Evolutionary conservation across 2,797 vertebrate species (phyloP).

Genomic region (Aeoliscus strigatus): DNA sequence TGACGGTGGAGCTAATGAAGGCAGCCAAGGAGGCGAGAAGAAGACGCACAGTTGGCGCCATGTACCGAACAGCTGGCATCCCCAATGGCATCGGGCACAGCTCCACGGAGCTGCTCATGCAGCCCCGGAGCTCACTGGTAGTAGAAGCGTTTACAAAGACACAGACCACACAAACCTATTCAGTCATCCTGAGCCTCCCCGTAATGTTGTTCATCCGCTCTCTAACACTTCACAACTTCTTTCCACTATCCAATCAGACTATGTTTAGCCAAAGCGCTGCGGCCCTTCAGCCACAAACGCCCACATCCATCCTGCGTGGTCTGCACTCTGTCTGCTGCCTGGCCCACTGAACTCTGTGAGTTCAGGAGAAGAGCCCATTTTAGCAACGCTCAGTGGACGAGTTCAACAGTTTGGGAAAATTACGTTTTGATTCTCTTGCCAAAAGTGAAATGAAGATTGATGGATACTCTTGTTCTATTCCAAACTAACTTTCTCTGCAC

Average conservation of each 20-base stretch:
- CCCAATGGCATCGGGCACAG: conserved; percentile 77
- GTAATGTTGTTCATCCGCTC: conserved; percentile 28
- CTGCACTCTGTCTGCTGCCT: conserved; percentile 53
- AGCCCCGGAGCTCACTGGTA: conserved; percentile 76
- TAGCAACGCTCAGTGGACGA: neutral
- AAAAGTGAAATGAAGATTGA: no score
- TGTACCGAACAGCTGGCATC: conserved; percentile 78
- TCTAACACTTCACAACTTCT: conserved; percentile 49
- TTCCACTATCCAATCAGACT: conserved; percentile 63
- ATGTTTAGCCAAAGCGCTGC: conserved; percentile 52
- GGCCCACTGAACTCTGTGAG: conserved; percentile 39
- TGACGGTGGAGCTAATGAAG: conserved; percentile 78
- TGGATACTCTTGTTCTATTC: no score
- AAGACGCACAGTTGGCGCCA: conserved; percentile 64
- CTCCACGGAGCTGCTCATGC: conserved; percentile 75
- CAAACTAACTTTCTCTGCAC: no score
- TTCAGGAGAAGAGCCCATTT: conserved; percentile 11
- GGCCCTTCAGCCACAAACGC: conserved; percentile 52
- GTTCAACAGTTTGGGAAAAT: neutral
- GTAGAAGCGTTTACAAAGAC: conserved; percentile 14
- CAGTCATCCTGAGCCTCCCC: conserved; percentile 28
- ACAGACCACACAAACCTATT: conserved; percentile 24
- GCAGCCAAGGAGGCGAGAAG: conserved; percentile 73
- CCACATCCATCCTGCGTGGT: conserved; percentile 57
- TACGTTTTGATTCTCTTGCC: no score